phyloP scores from a whole-genome alignment of 2,888 invertebrate genomes.

The Muscina levida region DNA sequence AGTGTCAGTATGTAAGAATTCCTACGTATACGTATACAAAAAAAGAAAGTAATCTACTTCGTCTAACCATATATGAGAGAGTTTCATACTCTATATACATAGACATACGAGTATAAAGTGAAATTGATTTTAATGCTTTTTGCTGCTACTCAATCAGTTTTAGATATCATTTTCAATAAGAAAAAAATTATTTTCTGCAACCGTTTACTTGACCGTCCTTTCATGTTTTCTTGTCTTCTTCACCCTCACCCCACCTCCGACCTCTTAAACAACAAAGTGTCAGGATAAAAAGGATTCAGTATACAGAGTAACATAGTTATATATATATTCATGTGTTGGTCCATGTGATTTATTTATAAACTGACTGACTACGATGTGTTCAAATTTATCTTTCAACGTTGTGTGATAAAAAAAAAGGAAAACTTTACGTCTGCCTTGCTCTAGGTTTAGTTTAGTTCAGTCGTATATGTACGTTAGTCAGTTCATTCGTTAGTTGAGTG shows the following conservation, averaged over 20 bases:
- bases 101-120: not conserved
- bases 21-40: not conserved
- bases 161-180: conserved; percentile 42
- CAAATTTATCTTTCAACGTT: conserved; percentile 44
- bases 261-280: no score
- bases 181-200: conserved; percentile 32
- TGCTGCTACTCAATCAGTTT: conserved; percentile 51
- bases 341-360: no score
- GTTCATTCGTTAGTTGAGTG: not conserved
- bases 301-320: not conserved
- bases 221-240: not conserved
- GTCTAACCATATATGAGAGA: not conserved
- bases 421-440: not conserved
- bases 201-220: not conserved
- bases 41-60: no score
- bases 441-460: no score
- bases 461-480: not conserved
- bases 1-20: not conserved
- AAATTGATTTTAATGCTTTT: conserved; percentile 17
- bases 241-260: not conserved
- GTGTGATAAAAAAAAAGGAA: conserved; percentile 20
- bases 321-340: not conserved
- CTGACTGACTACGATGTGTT: conserved; percentile 48
- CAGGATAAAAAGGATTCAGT: not conserved
- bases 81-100: not conserved